Percentiles rank a stretch among this genome's conserved stretches.
Evolutionary conservation across 2,888 invertebrate genomes (phyloP).

Genomic region (Philopedon plagiatum): DNA sequence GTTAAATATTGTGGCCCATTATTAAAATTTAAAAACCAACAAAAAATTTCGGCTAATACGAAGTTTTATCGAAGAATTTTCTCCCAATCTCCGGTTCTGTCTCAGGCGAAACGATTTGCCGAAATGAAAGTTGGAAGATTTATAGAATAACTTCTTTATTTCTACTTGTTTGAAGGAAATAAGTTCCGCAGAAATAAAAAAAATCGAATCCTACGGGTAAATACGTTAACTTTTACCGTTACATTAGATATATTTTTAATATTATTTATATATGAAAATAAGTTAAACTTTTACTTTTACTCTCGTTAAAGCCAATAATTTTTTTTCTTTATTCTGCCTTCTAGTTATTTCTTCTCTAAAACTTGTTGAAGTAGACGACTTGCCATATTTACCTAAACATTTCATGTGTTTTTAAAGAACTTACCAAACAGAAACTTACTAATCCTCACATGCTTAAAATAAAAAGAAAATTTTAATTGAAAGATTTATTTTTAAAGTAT

Average conservation of each 20-base stretch:
- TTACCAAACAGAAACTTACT: no score
- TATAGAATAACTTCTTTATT: conserved; percentile 40
- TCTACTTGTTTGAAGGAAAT: conserved; percentile 19
- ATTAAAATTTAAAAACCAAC: conserved; percentile 22
- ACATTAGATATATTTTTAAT: not conserved
- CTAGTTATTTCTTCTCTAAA: no score
- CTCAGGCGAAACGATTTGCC: conserved; percentile 37
- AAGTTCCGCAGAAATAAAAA: conserved; percentile 26
- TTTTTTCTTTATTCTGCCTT: no score
- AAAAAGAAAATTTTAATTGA: no score
- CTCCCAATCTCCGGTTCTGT: conserved; percentile 37
- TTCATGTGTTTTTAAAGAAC: no score
- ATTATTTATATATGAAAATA: no score
- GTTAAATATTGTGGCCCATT: conserved; percentile 14
- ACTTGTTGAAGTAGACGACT: no score
- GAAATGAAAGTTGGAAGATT: conserved; percentile 33
- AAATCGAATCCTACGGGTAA: conserved; percentile 5
- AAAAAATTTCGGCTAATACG: conserved; percentile 26
- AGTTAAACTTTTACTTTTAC: no score
- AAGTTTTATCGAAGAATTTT: conserved; percentile 32
- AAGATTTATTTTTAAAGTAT: no score
- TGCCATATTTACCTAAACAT: no score
- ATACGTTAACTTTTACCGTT: conserved; percentile 7
- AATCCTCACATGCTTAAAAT: no score
- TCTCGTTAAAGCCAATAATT: no score